phyloP scores from a whole-genome alignment of 1,140 invertebrate species.

The Bombus haemorrhoidalis region DNA sequence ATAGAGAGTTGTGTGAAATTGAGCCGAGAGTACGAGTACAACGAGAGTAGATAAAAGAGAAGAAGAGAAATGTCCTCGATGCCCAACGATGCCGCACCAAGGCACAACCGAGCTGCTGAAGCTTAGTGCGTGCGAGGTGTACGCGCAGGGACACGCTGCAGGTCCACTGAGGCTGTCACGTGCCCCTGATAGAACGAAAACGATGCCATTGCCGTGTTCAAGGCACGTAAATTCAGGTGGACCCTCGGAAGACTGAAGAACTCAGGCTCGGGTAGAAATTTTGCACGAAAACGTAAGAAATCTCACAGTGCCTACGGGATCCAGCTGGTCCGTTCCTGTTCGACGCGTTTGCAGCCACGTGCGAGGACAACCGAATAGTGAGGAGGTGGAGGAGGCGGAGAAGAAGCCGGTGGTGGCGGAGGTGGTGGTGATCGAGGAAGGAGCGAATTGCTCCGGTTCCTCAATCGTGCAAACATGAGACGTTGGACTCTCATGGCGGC shows the following conservation, averaged over 20 bases:
- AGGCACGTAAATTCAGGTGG: slow-evolving; percentile 52
- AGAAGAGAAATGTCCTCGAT: slow-evolving; percentile 68
- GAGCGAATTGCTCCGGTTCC: slow-evolving; percentile 55
- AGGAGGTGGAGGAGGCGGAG: slow-evolving; percentile 48
- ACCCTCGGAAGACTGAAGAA: slow-evolving; percentile 38
- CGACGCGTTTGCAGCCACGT: slow-evolving; percentile 63
- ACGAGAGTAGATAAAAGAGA: slow-evolving; percentile 18
- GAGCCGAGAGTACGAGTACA: not conserved
- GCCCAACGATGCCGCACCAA: slow-evolving; percentile 65
- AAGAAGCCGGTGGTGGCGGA: slow-evolving; percentile 57
- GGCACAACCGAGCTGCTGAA: slow-evolving; percentile 14
- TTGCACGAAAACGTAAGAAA: not conserved
- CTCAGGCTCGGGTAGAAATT: not conserved
- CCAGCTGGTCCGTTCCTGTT: slow-evolving; percentile 29
- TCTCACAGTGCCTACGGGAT: slow-evolving; percentile 12
- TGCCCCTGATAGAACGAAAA: slow-evolving; percentile 69
- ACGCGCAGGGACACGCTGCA: slow-evolving; percentile 47
- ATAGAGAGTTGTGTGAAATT: not conserved
- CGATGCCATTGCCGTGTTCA: slow-evolving; percentile 58
- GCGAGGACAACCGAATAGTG: slow-evolving; percentile 62
- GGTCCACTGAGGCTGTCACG: slow-evolving; percentile 68
- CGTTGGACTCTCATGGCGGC: slow-evolving; percentile 81
- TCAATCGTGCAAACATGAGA: slow-evolving; percentile 77
- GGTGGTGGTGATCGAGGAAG: slow-evolving; percentile 57
- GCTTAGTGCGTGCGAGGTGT: slow-evolving; percentile 59